These are phyloP conservation scores for Gephyroberyx darwinii DNA, from an alignment of 2,797 vertebrate genomes.

Conservation along the genomic window DNA sequence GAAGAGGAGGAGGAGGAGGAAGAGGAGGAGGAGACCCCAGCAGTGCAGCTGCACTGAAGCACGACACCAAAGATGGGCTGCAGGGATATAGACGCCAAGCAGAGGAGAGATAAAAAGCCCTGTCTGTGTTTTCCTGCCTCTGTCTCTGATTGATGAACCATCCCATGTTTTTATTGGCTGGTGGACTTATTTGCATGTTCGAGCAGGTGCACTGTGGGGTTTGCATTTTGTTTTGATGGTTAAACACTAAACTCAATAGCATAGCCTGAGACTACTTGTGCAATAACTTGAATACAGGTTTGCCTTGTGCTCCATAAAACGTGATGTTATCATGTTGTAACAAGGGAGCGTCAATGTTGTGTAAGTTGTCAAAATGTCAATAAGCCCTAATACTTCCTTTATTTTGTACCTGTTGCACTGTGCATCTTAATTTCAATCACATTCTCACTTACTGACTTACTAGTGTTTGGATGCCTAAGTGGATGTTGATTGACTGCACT, in stretches of 20 bases:
- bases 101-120: not conserved
- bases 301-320: not conserved
- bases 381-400: not conserved
- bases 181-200: conserved; percentile 3
- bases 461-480: conserved; percentile 29
- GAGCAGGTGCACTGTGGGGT: not conserved
- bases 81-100: not conserved
- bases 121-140: not conserved
- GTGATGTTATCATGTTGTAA: not conserved
- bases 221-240: not conserved
- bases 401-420: not conserved
- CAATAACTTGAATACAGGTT: not conserved
- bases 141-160: conserved; percentile 1
- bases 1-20: not conserved
- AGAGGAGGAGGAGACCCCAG: not conserved
- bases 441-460: conserved; percentile 8
- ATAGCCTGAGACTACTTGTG: not conserved
- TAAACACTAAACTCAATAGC: not conserved
- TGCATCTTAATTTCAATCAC: not conserved
- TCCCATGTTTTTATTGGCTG: not conserved
- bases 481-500: conserved; percentile 19
- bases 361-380: not conserved
- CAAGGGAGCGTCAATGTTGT: not conserved
- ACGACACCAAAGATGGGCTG: not conserved
- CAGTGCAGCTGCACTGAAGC: conserved; percentile 4